Base-by-base conservation (phyloP, 2,888 invertebrate genomes). In the Megastigmus dorsalis region DNA sequence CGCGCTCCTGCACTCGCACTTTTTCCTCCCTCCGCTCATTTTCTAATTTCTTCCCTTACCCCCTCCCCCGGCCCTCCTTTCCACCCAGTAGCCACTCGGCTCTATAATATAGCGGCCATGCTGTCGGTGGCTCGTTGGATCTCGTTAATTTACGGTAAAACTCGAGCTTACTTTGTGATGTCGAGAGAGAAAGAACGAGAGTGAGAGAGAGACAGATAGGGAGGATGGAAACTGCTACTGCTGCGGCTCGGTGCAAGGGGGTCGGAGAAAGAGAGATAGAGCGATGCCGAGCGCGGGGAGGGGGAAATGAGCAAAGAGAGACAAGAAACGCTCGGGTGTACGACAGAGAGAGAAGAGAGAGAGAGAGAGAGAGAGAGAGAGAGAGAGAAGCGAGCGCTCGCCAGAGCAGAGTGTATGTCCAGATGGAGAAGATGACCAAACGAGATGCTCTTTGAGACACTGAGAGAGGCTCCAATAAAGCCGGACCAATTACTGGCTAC, bases 371-470 rank as follows among this genome's bases (percentile, higher is more conserved):
- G 74, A 70, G 77, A 78, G 80, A 80, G 15, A n/a, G 65, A 60
- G 41, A 15, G 52, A 28, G 57, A 28, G 55, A 63, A 57, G 77
- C 50, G 75, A 80, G 76, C 70, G 33, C 36, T 36, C n/a, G 45
- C 10, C 10, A n/a, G n/a, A n/a, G 6, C 18, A 30, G 45, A 65
- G 65, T 30, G 50, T 62, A 75, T 74, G 79, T 74, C 65, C 73
- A 79, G 79, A 74, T 75, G 79, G 83, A 83, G 84, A 84, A 87
- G 87, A 88, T 87, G 86, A 87, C 88, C 86, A 82, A 87, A 86
- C 86, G 87, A 87, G 86, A 87, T 87, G 86, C 84, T 87, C 87
- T 87, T 88, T 86, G 86, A 87, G 87, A 87, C 87, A 87, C 84
- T 59, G 57, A 66, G 70, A 86, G 77, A 71, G 63, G 84, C 83